These are phyloP conservation scores for Drosophila vallismaia DNA, from an alignment of 2,888 invertebrate genomes.

Conservation along the genomic window DNA sequence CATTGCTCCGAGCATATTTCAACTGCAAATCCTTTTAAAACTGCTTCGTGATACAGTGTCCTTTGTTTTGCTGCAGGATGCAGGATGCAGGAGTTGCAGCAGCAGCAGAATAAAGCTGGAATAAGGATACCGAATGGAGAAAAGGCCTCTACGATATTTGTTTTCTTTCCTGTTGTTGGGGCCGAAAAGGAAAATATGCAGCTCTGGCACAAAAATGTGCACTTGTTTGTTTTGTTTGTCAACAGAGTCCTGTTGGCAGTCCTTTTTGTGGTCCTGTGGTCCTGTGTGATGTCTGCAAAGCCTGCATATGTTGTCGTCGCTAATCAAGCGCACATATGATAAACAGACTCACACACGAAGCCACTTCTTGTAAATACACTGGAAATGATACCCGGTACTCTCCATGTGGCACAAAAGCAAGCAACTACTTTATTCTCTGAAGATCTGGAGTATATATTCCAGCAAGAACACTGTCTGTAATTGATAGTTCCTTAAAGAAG, in stretches of 20 bases:
- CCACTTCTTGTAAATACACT: slow-evolving; percentile 9
- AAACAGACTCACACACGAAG: slow-evolving; percentile 60
- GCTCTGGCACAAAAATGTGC: slow-evolving; percentile 63
- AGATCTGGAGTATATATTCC: background rate
- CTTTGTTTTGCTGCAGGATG: slow-evolving; percentile 48
- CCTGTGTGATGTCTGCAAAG: slow-evolving; percentile 44
- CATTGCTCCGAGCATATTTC: slow-evolving; percentile 45
- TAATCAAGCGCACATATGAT: slow-evolving; percentile 81
- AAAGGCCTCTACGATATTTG: slow-evolving; percentile 34
- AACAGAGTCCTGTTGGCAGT: slow-evolving; percentile 67
- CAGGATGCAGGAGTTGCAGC: slow-evolving; percentile 41
- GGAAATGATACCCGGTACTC: background rate
- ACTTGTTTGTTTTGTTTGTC: slow-evolving; percentile 76
- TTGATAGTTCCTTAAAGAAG: background rate
- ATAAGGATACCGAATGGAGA: slow-evolving; percentile 15
- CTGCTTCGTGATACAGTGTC: slow-evolving; percentile 51
- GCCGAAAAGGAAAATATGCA: slow-evolving; percentile 60
- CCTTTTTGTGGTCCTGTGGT: slow-evolving; percentile 63
- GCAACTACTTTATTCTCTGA: too few species aligned
- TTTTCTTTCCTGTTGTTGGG: slow-evolving; percentile 46
- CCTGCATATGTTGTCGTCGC: slow-evolving; percentile 80
- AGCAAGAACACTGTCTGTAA: background rate
- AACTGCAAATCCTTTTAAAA: slow-evolving; percentile 68
- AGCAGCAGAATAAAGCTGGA: background rate
- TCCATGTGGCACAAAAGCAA: background rate